Evolutionary conservation across 2,113 vertebrate species (phyloP).

Genomic region (Ramphastos sulfuratus): DNA sequence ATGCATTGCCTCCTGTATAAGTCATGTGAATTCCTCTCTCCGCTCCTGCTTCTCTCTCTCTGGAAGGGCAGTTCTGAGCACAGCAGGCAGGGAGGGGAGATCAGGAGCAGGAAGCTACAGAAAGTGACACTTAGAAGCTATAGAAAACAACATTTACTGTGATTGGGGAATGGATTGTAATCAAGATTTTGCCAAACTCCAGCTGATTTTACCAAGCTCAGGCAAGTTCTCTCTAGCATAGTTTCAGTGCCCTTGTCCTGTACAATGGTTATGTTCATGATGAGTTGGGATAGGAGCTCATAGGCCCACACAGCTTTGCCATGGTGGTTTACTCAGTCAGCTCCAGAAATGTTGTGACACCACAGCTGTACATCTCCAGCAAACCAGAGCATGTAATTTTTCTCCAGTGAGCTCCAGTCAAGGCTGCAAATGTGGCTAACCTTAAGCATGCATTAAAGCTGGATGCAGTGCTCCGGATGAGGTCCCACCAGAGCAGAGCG

Average conservation of each 20-base stretch:
- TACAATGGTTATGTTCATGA: not conserved
- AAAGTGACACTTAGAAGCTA: too few species aligned
- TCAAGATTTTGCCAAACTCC: not conserved
- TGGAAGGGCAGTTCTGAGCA: not conserved
- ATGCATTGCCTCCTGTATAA: not conserved
- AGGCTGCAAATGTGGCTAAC: not conserved
- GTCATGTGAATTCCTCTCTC: not conserved
- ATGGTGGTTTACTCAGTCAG: not conserved
- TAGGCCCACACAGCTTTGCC: not conserved
- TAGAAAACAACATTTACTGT: not conserved
- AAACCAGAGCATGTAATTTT: not conserved
- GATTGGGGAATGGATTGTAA: not conserved
- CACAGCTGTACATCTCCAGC: not conserved
- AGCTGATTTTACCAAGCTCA: not conserved
- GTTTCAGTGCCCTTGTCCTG: not conserved
- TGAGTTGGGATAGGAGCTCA: not conserved
- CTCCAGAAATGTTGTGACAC: not conserved
- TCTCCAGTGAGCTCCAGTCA: not conserved
- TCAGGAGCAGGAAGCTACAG: not conserved
- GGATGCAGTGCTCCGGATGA: too few species aligned
- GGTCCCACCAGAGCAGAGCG: too few species aligned
- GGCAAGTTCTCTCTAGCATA: not conserved
- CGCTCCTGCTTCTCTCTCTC: not conserved
- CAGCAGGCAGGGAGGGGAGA: not conserved
- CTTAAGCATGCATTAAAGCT: accelerated